A percentile compares a stretch with the other conserved stretches of the same genome.
Evolutionary conservation across 2,888 invertebrate species (phyloP).

Genomic region (Heteromurus nitidus): DNA sequence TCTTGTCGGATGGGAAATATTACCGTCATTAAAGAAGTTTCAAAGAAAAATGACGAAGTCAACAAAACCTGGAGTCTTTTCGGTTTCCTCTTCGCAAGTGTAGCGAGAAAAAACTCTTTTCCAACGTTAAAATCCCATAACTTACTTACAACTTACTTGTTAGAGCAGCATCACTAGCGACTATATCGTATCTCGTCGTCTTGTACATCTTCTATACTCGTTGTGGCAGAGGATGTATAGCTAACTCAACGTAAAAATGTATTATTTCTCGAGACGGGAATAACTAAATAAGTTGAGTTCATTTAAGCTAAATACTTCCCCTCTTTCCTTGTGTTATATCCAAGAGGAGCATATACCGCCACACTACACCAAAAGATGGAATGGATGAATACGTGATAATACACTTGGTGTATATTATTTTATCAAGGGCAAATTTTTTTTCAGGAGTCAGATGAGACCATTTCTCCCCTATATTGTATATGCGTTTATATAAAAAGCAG

Average conservation of each 20-base stretch:
- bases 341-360: neutral
- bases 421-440: constrained; percentile 22
- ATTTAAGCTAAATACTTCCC: constrained; percentile 39
- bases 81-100: constrained; percentile 18
- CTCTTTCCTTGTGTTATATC: neutral
- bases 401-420: constrained; percentile 6
- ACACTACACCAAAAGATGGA: constrained; percentile 6
- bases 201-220: constrained; percentile 12
- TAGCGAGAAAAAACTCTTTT: constrained; percentile 21
- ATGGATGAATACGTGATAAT: constrained; percentile 38
- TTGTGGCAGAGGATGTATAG: too few species aligned
- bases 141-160: neutral
- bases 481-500: too few species aligned
- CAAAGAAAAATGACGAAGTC: constrained; percentile 74
- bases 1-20: constrained; percentile 74
- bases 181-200: neutral
- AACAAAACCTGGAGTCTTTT: constrained; percentile 73
- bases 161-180: too few species aligned
- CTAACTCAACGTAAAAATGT: constrained; percentile 36
- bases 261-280: constrained; percentile 10
- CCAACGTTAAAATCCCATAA: neutral
- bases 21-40: constrained; percentile 74
- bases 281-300: constrained; percentile 24
- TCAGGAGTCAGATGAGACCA: too few species aligned
- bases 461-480: too few species aligned